Base-by-base conservation (phyloP, 2,888 invertebrate genomes). In the Incurvaria masculella region DNA sequence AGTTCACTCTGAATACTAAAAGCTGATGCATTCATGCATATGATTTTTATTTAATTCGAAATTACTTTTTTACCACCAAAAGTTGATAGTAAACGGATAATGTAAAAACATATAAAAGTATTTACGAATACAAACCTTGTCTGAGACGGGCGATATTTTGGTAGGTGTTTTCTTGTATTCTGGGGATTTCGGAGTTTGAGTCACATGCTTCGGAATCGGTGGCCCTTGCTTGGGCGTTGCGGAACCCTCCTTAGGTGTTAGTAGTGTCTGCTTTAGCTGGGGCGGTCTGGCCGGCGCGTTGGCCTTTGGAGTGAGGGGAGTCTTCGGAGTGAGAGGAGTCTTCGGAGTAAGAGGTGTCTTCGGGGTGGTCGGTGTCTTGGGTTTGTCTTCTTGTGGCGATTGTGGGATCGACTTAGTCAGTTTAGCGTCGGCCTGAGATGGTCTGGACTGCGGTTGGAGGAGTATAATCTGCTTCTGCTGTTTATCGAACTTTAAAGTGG, bases 401-500 rank as follows among this genome's bases (percentile, higher is more conserved):
- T 61, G 60, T 8, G 65, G 59, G 2, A 59, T 57, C 40, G 54
- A 41, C 55, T 59, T 51, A 50, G 53, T 45, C 42, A 51, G n/a
- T 50, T 52, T 45, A 44, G 51, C 47, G 38, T 53, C 51, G 19
- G 50, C 46, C 39, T 48, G 44, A 18, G 52, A 42, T 47, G 58
- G 55, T 44, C 68, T 66, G 53, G 61, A 68, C 42, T 55, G 53
- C 50, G 68, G 67, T 49, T 55, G 59, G 26, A 45, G 57, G 49
- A 6, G 53, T 40, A 45, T 53, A 54, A 44, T 47, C 43, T 50
- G 54, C 46, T 52, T 59, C 47, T 59, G 47, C 26, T 65, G 61
- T 19, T 69, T 69, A 48, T 76, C 68, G 56, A 78, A 78, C 56
- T 73, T 80, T 1, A 80, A 61, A n/a, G 72, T 79, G 1, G 76